Evolutionary conservation across 2,113 vertebrate species (phyloP).

Genomic region (Notechis scutatus): DNA sequence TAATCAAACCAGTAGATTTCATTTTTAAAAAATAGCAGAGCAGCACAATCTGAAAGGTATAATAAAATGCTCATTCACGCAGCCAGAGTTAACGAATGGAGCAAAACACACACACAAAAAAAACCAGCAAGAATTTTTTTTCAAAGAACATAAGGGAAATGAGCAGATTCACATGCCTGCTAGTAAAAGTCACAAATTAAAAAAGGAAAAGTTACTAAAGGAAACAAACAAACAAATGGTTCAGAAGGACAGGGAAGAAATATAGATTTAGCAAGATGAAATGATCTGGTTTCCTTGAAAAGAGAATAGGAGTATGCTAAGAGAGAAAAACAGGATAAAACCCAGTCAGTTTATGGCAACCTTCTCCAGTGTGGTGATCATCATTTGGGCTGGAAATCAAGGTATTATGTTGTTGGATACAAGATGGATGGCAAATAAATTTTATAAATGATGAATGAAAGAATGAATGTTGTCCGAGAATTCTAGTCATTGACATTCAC

Average conservation of each 20-base stretch:
- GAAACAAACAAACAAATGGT: not conserved
- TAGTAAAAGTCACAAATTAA: not conserved
- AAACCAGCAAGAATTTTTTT: not conserved
- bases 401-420: not conserved
- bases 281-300: not conserved
- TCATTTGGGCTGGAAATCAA: not conserved
- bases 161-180: not conserved
- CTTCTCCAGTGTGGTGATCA: not conserved
- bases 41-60: not conserved
- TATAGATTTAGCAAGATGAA: not conserved
- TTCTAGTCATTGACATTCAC: not conserved
- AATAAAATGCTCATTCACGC: not conserved
- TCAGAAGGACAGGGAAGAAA: not conserved
- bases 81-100: not conserved
- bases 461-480: not conserved
- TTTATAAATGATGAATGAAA: not conserved
- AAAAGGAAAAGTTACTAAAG: not conserved
- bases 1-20: slow-evolving; percentile 10
- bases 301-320: not conserved
- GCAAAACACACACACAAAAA: not conserved
- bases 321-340: not conserved
- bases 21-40: not conserved
- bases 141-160: not conserved
- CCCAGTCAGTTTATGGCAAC: not conserved
- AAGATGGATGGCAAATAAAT: not conserved